A percentile compares a stretch with the other conserved stretches of the same genome.
phyloP scores from a whole-genome alignment of 1,140 invertebrate genomes.

The Subanguina moxae region DNA sequence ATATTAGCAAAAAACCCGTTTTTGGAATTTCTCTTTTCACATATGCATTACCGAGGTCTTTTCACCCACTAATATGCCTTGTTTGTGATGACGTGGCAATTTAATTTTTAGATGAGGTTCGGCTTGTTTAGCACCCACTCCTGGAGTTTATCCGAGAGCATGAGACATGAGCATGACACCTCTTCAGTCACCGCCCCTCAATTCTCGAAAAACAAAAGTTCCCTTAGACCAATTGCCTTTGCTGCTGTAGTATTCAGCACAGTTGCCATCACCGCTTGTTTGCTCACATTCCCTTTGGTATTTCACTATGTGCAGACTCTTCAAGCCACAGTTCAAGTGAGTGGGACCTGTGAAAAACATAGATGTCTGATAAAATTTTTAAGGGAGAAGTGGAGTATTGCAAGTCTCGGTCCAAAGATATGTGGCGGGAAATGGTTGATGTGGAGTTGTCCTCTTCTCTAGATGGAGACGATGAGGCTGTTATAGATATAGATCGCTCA shows the following conservation, averaged over 20 bases:
- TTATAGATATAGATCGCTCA: not conserved
- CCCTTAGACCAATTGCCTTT: conserved; percentile 52
- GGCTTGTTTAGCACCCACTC: not conserved
- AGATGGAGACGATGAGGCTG: conserved; percentile 8
- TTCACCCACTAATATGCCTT: no score
- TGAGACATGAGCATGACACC: not conserved
- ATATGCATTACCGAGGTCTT: no score
- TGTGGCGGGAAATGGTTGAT: conserved; percentile 59
- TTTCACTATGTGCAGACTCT: conserved; percentile 58
- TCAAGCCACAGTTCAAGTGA: conserved; percentile 55
- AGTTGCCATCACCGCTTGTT: conserved; percentile 58
- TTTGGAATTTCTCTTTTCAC: no score
- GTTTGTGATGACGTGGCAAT: no score
- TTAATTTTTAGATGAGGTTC: conserved; percentile 3
- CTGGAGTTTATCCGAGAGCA: not conserved
- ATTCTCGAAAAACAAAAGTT: conserved; percentile 25
- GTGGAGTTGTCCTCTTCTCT: conserved; percentile 39
- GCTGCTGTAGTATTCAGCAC: conserved; percentile 58
- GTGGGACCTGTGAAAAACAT: not conserved
- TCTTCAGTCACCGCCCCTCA: not conserved
- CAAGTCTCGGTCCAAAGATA: conserved; percentile 54
- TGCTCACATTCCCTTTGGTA: conserved; percentile 57
- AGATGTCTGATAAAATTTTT: conserved; percentile 25
- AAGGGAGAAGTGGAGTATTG: conserved; percentile 59
- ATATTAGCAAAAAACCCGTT: no score